Evolutionary conservation across 2,888 invertebrate species (phyloP).

Genomic region (Sipha maydis): DNA sequence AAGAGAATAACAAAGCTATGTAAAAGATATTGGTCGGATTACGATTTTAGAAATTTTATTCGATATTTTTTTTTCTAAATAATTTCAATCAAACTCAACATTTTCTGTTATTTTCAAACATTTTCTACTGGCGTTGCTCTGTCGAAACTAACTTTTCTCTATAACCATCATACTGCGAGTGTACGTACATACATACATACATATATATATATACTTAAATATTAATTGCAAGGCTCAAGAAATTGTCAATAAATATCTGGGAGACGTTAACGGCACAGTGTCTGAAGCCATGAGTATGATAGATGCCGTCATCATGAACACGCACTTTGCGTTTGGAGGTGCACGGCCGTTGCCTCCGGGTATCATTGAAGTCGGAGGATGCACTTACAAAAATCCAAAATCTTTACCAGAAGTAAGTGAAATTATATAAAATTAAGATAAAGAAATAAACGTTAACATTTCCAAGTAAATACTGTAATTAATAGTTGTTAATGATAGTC

Average conservation of each 20-base stretch:
- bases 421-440: neutral
- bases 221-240: constrained; percentile 6
- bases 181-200: no score
- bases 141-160: no score
- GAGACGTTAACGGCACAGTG: neutral
- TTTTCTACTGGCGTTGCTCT: no score
- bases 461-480: no score
- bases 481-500: no score
- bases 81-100: no score
- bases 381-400: constrained; percentile 30
- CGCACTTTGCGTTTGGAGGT: constrained; percentile 40
- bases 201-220: no score
- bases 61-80: neutral
- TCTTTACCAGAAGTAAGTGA: constrained; percentile 29
- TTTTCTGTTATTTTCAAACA: no score
- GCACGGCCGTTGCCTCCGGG: constrained; percentile 19
- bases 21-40: neutral
- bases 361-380: constrained; percentile 43
- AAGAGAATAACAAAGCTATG: neutral
- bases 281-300: constrained; percentile 18
- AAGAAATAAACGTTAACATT: no score
- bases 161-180: no score
- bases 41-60: neutral
- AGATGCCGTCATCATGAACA: constrained; percentile 28
- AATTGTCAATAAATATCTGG: constrained; percentile 46